Base-by-base conservation (phyloP, 2,113 vertebrate species). In the Glaucidium brasilianum region DNA sequence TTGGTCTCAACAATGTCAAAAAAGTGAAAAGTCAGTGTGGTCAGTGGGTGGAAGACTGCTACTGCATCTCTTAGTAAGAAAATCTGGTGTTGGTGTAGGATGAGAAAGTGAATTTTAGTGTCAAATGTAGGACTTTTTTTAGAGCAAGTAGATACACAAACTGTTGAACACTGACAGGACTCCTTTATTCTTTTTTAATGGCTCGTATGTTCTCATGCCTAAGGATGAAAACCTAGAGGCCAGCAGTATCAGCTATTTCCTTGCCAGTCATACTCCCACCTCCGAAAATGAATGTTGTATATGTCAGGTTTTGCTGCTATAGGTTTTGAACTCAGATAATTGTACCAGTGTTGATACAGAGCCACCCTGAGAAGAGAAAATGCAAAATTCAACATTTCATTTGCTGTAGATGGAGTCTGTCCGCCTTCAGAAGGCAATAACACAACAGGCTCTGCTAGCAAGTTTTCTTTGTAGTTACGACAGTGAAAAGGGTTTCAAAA, bases 251-350 rank as follows among this genome's bases (percentile, higher is more conserved):
- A 94, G 52, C 34, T 89, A 49, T 95, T 95, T 97, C 79, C 58
- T 84, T 97, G 94, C 53, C 80, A 90, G 53, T 94, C 89, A 84
- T 43, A 64, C 73, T 93, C 93, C 87, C 45, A 94, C 81, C 84
- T 90, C 35, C n/a, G 72, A 76, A 95, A 94, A 43, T 35, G 66
- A 86, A 66, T 52, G 55, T 22, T n/a, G 32, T 34, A 16, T 50
- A 64, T 79, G 83, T 90, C 94, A 93, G 34, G 25, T 78, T 89
- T 92, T 81, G 30, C 69, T 96, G 73, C 60, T 72, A 41, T 77
- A 5, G 2, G 45, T 77, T 95, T 77, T 93, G 82, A 95, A 80
- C 82, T 88, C 64, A 68, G 32, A 92, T 88, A 85, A 91, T 91
- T 91, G 39, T 92, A 72, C 69, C 79, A 81, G n/a, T 37, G 29